Percentiles rank a stretch among this genome's conserved stretches.
These are phyloP conservation scores for Prinia subflava DNA, from an alignment of 2,113 vertebrate species.

Conservation along the genomic window DNA sequence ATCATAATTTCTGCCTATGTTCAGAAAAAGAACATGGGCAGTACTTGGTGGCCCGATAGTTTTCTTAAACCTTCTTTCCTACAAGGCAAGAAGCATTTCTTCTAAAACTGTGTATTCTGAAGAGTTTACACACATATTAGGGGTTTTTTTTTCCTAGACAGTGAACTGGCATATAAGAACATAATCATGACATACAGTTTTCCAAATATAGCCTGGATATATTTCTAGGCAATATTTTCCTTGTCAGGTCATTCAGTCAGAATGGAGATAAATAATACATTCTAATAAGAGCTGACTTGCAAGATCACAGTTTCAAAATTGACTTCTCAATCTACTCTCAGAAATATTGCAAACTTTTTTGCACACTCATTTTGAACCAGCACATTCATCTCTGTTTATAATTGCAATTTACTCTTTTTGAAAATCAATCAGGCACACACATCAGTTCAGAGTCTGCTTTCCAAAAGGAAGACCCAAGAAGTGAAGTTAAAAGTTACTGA, in stretches of 20 bases:
- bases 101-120: not conserved
- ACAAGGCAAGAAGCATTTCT: not conserved
- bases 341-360: not conserved
- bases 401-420: not conserved
- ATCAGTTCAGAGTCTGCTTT: not conserved
- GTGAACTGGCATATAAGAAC: not conserved
- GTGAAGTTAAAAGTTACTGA: not conserved
- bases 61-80: not conserved
- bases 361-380: not conserved
- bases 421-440: not conserved
- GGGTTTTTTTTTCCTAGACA: not conserved
- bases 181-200: not conserved
- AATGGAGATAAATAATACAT: not conserved
- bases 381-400: not conserved
- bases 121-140: not conserved
- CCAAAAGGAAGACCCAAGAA: not conserved
- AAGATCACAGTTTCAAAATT: not conserved
- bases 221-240: not conserved
- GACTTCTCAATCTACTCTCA: not conserved
- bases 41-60: not conserved
- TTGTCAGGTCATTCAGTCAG: not conserved
- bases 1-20: not conserved
- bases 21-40: not conserved
- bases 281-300: not conserved
- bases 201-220: not conserved